These are phyloP conservation scores for Acinonyx jubatus DNA, from an alignment of 2,113 vertebrate species.

Conservation along the genomic window DNA sequence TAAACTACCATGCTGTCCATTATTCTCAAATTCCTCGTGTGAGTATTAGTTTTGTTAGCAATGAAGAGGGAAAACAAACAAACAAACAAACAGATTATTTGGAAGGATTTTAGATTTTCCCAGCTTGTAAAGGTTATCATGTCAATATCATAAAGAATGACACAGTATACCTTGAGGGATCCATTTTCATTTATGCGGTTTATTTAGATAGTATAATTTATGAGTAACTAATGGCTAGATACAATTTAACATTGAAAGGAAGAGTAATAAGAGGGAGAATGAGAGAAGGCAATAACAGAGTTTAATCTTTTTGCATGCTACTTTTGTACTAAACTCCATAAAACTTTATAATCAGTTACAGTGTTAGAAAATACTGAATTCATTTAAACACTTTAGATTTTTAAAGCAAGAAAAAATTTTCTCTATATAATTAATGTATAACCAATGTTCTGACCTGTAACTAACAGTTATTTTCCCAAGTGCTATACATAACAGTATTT, in stretches of 20 bases:
- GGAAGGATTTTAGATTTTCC: background rate
- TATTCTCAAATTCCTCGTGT: background rate
- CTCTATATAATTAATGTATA: background rate
- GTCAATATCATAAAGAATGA: background rate
- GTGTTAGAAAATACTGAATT: background rate
- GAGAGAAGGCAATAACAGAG: background rate
- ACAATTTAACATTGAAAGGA: background rate
- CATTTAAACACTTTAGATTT: background rate
- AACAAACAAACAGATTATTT: background rate
- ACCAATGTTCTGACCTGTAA: background rate
- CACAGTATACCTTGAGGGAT: background rate
- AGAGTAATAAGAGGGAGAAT: background rate
- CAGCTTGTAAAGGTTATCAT: background rate
- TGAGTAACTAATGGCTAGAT: background rate
- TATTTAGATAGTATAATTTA: background rate
- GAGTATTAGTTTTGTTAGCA: background rate
- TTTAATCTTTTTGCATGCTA: background rate
- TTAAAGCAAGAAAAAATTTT: background rate
- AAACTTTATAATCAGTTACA: background rate
- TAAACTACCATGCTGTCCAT: rapidly evolving
- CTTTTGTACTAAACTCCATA: background rate
- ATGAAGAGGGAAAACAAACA: background rate
- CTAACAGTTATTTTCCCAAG: background rate
- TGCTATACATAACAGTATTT: background rate
- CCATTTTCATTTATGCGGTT: background rate